Evolutionary conservation across 2,113 vertebrate species (phyloP).

Genomic region (Anguilla japonica): DNA sequence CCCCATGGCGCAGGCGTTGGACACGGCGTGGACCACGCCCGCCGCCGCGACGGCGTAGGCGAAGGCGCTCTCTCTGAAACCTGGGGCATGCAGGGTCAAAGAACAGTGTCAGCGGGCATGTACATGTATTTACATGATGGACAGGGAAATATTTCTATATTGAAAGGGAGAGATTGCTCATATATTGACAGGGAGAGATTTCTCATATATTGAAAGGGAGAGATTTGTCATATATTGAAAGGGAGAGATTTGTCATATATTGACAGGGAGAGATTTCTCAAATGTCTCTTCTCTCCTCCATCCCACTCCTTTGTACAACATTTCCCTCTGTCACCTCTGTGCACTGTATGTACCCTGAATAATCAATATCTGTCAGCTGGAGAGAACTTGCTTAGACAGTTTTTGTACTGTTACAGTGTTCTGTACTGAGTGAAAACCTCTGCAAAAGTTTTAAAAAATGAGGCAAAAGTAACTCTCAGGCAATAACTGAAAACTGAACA

Average conservation of each 20-base stretch:
- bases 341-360: neutral
- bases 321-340: neutral
- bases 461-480: conserved; percentile 29
- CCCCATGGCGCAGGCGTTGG: conserved; percentile 93
- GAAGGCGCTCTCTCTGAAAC: conserved; percentile 94
- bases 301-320: neutral
- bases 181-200: too few relatives aligned
- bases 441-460: conserved; percentile 50
- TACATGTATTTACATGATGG: too few relatives aligned
- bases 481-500: neutral
- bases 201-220: too few relatives aligned
- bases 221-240: too few relatives aligned
- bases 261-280: too few relatives aligned
- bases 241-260: too few relatives aligned
- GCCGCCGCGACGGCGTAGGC: conserved; percentile 93
- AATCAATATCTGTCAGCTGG: neutral
- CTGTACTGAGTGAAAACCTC: conserved; percentile 38
- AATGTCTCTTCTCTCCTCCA: neutral
- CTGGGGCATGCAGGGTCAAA: conserved; percentile 56
- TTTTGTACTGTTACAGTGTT: too few relatives aligned
- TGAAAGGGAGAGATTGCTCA: too few relatives aligned
- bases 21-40: conserved; percentile 90
- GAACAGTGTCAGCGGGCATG: neutral
- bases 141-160: too few relatives aligned
- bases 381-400: too few relatives aligned